phyloP scores from a whole-genome alignment of 2,797 vertebrate species.

The Falco novaeseelandiae region DNA sequence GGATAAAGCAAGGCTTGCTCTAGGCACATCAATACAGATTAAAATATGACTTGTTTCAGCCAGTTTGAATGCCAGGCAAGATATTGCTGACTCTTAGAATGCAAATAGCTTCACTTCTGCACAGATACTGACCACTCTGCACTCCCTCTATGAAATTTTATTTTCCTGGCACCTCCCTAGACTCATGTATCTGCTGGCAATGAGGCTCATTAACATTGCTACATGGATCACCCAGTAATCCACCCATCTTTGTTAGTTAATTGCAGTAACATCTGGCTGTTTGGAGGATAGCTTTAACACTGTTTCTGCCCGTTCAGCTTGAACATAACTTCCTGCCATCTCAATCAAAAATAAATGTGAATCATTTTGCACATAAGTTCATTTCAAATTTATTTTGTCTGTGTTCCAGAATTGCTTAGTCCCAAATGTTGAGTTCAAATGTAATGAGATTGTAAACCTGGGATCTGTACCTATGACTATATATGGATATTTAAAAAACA shows the following conservation, averaged over 20 bases:
- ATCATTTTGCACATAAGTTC: neutral
- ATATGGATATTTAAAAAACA: neutral
- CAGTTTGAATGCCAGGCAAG: neutral
- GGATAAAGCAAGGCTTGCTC: neutral
- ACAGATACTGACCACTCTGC: neutral
- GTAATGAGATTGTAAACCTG: neutral
- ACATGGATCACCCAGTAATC: neutral
- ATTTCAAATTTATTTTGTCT: neutral
- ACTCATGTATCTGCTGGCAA: neutral
- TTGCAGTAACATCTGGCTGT: neutral
- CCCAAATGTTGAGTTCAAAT: neutral
- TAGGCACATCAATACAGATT: neutral
- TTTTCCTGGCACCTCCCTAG: neutral
- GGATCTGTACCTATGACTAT: neutral
- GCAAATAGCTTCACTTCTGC: neutral
- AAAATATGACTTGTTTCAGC: neutral
- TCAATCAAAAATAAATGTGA: neutral
- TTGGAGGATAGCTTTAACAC: neutral
- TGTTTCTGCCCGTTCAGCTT: neutral
- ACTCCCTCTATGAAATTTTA: neutral
- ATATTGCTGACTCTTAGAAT: neutral
- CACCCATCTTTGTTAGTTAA: neutral
- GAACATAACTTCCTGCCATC: neutral
- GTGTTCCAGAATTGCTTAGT: neutral
- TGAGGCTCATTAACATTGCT: neutral